Percentiles rank a stretch among this genome's conserved stretches.
phyloP scores from a whole-genome alignment of 64 coral and sea anemone genomes.

The Porites lutea region DNA sequence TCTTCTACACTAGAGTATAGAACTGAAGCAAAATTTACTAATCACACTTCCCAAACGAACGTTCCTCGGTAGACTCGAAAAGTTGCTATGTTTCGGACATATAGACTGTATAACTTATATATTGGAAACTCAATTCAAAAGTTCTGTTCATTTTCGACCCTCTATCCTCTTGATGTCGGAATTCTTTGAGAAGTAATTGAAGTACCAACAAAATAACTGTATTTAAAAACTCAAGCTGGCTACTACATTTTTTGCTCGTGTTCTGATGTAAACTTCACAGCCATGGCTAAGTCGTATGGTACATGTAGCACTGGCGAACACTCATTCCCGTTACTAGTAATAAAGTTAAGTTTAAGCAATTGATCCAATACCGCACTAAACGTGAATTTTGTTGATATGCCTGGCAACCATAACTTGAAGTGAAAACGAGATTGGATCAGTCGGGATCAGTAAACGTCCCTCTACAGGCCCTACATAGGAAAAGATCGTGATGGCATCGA shows the following conservation, averaged over 20 bases:
- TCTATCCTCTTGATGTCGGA: not conserved
- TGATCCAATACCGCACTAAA: not conserved
- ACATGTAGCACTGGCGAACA: not conserved
- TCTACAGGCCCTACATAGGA: not conserved
- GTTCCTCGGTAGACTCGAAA: not conserved
- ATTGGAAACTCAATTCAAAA: constrained; percentile 12
- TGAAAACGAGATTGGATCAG: not conserved
- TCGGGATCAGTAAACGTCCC: not conserved
- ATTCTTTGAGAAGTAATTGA: not conserved
- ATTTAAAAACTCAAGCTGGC: not conserved
- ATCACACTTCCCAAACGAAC: not conserved
- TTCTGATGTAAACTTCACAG: not conserved
- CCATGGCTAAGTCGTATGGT: not conserved
- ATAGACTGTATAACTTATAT: not conserved
- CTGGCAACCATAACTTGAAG: not conserved
- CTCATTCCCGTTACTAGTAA: not conserved
- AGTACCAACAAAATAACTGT: not conserved
- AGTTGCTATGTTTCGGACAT: not conserved
- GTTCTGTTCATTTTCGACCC: not conserved
- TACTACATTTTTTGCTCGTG: not conserved
- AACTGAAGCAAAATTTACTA: not conserved
- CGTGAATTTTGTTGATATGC: not conserved
- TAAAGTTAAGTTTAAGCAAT: not conserved
- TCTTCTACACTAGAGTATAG: not conserved
- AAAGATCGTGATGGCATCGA: constrained; percentile 17